Evolutionary conservation across 2,113 vertebrate species (phyloP).

Genomic region (Pogonocichla stellata): DNA sequence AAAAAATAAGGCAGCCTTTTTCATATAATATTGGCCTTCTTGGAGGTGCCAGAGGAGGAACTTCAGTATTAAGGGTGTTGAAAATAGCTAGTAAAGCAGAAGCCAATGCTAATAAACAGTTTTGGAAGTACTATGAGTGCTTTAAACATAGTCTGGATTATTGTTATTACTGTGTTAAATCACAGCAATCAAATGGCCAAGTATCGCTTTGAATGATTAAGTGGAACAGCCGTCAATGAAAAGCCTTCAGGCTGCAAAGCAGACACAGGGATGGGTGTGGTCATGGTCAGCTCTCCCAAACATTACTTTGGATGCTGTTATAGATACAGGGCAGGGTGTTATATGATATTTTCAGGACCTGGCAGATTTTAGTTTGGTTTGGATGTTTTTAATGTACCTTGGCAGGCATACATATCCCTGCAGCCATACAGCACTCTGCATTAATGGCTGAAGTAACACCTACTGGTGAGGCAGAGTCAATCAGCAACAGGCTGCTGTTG

Average conservation of each 20-base stretch:
- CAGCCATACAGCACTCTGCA: constrained; percentile 44
- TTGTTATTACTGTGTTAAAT: constrained; percentile 72
- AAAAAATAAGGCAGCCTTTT: constrained; percentile 43
- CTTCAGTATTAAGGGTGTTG: constrained; percentile 55
- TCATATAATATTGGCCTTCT: constrained; percentile 9
- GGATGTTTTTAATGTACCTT: constrained; percentile 77
- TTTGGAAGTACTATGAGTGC: constrained; percentile 54
- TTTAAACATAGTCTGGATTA: constrained; percentile 63
- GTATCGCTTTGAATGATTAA: constrained; percentile 52
- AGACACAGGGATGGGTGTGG: constrained; percentile 24
- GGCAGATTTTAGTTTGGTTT: constrained; percentile 76
- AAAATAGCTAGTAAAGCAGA: constrained; percentile 64
- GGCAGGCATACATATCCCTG: constrained; percentile 50
- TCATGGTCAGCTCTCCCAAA: constrained; percentile 22
- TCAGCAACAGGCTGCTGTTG: constrained; percentile 49
- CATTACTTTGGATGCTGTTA: constrained; percentile 57
- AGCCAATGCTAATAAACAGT: constrained; percentile 75
- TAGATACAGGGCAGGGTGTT: constrained; percentile 50
- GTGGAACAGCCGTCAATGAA: constrained; percentile 18
- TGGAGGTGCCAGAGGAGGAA: constrained; percentile 34
- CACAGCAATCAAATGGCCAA: constrained; percentile 58
- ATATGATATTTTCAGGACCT: constrained; percentile 66
- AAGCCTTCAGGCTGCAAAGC: constrained; percentile 41
- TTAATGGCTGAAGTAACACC: constrained; percentile 75
- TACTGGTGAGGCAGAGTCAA: constrained; percentile 61